phyloP scores from a whole-genome alignment of 2,797 vertebrate genomes.

The Malurus splendens region DNA sequence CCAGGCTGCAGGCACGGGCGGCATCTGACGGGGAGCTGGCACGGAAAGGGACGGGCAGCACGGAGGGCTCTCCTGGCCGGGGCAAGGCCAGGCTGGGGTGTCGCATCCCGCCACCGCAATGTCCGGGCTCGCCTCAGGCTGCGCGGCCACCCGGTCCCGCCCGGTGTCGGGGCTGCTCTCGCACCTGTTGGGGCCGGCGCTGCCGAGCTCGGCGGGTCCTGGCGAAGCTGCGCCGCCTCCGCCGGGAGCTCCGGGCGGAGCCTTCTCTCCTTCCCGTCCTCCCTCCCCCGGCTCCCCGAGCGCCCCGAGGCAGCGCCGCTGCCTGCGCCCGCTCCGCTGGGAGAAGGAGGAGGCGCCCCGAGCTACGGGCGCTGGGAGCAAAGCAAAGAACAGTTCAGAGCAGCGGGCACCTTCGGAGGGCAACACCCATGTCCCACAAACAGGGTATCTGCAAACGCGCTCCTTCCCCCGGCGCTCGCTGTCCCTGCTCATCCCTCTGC shows the following conservation, averaged over 20 bases:
- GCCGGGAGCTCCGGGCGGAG: slow-evolving; percentile 54
- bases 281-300: slow-evolving; percentile 21
- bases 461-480: background rate
- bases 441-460: slow-evolving; percentile 30
- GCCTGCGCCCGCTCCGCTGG: slow-evolving; percentile 1
- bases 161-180: background rate
- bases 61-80: rapidly evolving
- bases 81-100: background rate
- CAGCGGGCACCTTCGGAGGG: slow-evolving; percentile 2
- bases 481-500: background rate
- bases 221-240: slow-evolving; percentile 19
- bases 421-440: slow-evolving; percentile 52
- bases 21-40: rapidly evolving
- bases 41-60: background rate
- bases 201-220: background rate
- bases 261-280: background rate
- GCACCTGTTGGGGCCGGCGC: background rate
- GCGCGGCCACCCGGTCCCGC: too few species aligned
- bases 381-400: background rate
- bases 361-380: background rate
- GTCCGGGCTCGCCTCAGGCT: background rate
- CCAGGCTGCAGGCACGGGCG: background rate
- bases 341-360: background rate
- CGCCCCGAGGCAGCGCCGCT: slow-evolving; percentile 16
- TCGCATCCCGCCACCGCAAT: background rate